Percentiles rank a stretch among this genome's conserved stretches.
These are phyloP conservation scores for Tetragnatha montana DNA, from an alignment of 2,888 invertebrate genomes.

Conservation along the genomic window DNA sequence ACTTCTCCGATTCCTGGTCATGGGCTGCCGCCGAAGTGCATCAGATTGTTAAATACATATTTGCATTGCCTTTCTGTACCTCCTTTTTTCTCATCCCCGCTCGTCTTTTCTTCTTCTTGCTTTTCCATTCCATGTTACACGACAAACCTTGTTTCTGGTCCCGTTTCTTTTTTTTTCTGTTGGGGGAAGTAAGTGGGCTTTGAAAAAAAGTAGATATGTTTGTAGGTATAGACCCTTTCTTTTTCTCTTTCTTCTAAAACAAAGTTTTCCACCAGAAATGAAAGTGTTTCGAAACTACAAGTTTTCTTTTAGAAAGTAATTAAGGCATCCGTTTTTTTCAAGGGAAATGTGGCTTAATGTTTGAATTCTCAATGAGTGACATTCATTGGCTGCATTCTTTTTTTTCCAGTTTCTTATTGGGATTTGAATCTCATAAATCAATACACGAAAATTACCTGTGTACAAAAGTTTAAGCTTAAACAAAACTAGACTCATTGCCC, in stretches of 20 bases:
- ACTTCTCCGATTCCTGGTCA: not conserved
- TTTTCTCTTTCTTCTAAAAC: not conserved
- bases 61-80: not conserved
- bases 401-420: too few relatives aligned
- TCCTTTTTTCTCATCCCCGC: not conserved
- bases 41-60: conserved; percentile 10
- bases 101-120: not conserved
- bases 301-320: not conserved
- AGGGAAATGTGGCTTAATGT: too few relatives aligned
- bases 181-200: not conserved
- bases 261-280: not conserved
- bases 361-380: too few relatives aligned
- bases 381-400: too few relatives aligned
- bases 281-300: not conserved
- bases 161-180: not conserved
- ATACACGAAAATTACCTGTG: too few relatives aligned
- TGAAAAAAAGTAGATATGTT: not conserved
- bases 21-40: not conserved
- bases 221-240: not conserved
- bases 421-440: too few relatives aligned
- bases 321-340: too few relatives aligned
- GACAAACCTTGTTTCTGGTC: not conserved
- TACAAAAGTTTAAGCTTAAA: too few relatives aligned
- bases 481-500: too few relatives aligned
- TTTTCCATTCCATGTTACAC: not conserved